A percentile compares a stretch with the other conserved stretches of the same genome.
These are phyloP conservation scores for Lepidochrysops patricia DNA, from an alignment of 2,888 invertebrate species.

Conservation along the genomic window DNA sequence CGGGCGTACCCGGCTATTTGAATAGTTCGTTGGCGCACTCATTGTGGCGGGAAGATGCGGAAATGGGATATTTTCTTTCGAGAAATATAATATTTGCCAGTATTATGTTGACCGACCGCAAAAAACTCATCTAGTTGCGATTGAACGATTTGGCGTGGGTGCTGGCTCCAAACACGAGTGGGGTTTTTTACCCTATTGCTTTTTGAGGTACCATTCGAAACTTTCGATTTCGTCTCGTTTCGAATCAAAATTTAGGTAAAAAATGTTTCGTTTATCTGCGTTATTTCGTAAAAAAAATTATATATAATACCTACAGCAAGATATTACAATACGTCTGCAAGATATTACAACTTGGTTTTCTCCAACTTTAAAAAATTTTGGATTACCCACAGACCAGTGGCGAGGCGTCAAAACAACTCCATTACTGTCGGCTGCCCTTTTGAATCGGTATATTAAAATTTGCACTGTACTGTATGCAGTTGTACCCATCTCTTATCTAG, in stretches of 20 bases:
- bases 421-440: too few relatives aligned
- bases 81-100: conserved; percentile 69
- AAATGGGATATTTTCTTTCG: conserved; percentile 75
- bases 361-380: too few relatives aligned
- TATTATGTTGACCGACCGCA: conserved; percentile 62
- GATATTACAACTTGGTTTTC: too few relatives aligned
- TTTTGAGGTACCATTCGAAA: neutral
- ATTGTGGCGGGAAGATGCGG: conserved; percentile 74
- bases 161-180: conserved; percentile 3
- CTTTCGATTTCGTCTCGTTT: neutral
- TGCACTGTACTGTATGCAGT: too few relatives aligned
- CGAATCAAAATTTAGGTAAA: neutral
- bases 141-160: conserved; percentile 36
- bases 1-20: conserved; percentile 63
- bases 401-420: too few relatives aligned
- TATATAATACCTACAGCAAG: too few relatives aligned
- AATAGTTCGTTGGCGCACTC: conserved; percentile 66
- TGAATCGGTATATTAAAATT: too few relatives aligned
- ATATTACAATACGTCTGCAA: too few relatives aligned
- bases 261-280: too few relatives aligned
- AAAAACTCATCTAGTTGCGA: conserved; percentile 49
- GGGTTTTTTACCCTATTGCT: neutral
- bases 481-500: too few relatives aligned
- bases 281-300: too few relatives aligned
- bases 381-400: too few relatives aligned